Percentiles rank a stretch among this genome's conserved stretches.
Conservation (phyloP, 2,888 invertebrate species). For the Drosophila multiciliata region DNA sequence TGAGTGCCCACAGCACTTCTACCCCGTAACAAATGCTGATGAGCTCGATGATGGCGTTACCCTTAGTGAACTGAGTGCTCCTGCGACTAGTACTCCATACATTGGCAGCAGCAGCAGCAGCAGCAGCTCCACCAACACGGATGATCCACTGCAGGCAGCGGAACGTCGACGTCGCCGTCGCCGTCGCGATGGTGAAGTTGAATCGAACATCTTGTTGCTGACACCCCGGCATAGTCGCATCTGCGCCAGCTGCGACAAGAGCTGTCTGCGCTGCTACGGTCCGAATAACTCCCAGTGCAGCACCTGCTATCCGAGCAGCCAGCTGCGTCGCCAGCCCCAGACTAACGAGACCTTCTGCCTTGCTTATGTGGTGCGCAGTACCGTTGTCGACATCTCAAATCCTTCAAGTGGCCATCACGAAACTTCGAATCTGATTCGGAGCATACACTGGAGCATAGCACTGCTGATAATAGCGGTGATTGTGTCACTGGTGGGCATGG, state of each 20-base stretch:
- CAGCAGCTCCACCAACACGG: slow-evolving; percentile 39
- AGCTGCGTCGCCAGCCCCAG: slow-evolving; percentile 68
- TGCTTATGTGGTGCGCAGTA: slow-evolving; percentile 81
- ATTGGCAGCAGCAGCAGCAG: slow-evolving; percentile 8
- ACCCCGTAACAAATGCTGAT: slow-evolving; percentile 31
- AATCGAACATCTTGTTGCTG: slow-evolving; percentile 28
- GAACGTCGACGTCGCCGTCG: slow-evolving; percentile 66
- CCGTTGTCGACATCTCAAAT: slow-evolving; percentile 52
- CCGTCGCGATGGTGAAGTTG: slow-evolving; percentile 8
- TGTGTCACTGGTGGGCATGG: slow-evolving; percentile 44
- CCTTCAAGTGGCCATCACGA: slow-evolving; percentile 1
- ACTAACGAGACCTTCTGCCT: slow-evolving; percentile 82
- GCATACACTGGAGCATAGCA: slow-evolving; percentile 61
- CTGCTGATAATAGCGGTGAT: slow-evolving; percentile 61
- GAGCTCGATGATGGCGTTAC: slow-evolving; percentile 19
- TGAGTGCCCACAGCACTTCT: slow-evolving; percentile 82
- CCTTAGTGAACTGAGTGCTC: not conserved
- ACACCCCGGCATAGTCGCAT: slow-evolving; percentile 37
- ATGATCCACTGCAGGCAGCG: slow-evolving; percentile 72
- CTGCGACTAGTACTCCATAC: not conserved
- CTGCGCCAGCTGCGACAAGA: slow-evolving; percentile 80
- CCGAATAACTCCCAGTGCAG: slow-evolving; percentile 82
- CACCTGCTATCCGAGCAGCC: slow-evolving; percentile 80
- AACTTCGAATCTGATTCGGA: slow-evolving; percentile 20
- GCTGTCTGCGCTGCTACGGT: slow-evolving; percentile 83